A percentile compares a stretch with the other conserved stretches of the same genome.
phyloP scores from a whole-genome alignment of 2,113 vertebrate species.

The Oreochromis tanganicae region DNA sequence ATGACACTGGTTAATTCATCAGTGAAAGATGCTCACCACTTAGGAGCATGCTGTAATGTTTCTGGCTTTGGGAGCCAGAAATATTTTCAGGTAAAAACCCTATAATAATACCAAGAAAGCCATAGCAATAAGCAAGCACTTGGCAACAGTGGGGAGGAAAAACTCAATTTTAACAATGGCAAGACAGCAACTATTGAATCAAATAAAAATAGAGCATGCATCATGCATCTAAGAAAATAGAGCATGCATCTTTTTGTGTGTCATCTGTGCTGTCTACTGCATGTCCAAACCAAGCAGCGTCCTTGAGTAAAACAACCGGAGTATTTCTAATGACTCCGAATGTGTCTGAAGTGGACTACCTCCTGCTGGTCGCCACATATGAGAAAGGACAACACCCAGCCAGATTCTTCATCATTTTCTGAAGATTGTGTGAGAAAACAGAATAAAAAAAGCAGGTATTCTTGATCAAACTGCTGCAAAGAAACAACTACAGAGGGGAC shows the following conservation, averaged over 20 bases:
- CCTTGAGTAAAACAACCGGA: not conserved
- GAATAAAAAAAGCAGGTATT: not conserved
- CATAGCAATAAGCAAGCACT: not conserved
- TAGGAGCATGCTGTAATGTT: not conserved
- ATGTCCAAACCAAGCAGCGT: rapidly evolving
- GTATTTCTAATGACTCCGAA: not conserved
- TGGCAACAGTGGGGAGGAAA: not conserved
- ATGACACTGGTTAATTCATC: not conserved
- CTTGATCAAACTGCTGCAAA: not conserved
- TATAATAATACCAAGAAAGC: not conserved
- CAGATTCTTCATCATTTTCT: not conserved
- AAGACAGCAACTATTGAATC: not conserved
- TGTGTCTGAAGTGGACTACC: not conserved
- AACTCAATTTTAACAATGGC: not conserved
- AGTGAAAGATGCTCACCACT: not conserved
- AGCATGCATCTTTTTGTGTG: not conserved
- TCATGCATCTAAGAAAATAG: not conserved
- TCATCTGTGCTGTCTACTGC: not conserved
- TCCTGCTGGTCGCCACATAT: not conserved
- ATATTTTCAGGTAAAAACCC: not conserved
- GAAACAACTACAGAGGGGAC: not conserved
- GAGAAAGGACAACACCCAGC: not conserved
- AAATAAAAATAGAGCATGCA: not conserved
- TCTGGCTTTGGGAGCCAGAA: not conserved
- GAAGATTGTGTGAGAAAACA: not conserved